These are phyloP conservation scores for Amphipyra berbera DNA, from an alignment of 2,888 invertebrate species.

Conservation along the genomic window DNA sequence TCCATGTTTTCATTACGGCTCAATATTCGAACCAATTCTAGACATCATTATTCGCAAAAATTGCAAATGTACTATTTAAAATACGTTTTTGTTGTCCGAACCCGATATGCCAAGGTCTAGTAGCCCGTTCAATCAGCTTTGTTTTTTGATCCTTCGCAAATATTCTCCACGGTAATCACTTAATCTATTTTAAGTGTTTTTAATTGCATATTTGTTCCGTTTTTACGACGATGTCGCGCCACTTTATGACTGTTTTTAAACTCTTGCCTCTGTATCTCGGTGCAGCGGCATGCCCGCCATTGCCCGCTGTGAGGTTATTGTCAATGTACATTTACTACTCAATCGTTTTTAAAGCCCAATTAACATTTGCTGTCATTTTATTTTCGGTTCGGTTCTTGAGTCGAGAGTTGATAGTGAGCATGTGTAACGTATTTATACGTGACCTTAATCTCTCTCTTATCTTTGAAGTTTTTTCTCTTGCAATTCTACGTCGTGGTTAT, in stretches of 20 bases:
- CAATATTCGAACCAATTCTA: slow-evolving; percentile 8
- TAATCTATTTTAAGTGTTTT: slow-evolving; percentile 83
- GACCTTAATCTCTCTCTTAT: slow-evolving; percentile 52
- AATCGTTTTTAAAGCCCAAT: slow-evolving; percentile 62
- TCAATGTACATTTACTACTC: slow-evolving; percentile 64
- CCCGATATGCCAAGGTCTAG: slow-evolving; percentile 69
- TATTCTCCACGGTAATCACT: slow-evolving; percentile 72
- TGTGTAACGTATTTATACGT: slow-evolving; percentile 39
- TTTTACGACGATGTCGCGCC: slow-evolving; percentile 70
- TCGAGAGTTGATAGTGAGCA: slow-evolving; percentile 41
- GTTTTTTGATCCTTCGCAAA: slow-evolving; percentile 62
- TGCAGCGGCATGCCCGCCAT: slow-evolving; percentile 37
- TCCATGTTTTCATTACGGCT: slow-evolving; percentile 25
- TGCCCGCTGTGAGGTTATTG: slow-evolving; percentile 55
- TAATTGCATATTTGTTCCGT: slow-evolving; percentile 73
- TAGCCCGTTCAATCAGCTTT: slow-evolving; percentile 45
- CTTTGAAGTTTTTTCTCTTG: slow-evolving; percentile 35
- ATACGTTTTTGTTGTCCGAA: slow-evolving; percentile 51
- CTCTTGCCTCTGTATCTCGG: slow-evolving; percentile 49
- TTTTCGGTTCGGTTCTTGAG: slow-evolving; percentile 36
- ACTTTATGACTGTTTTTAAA: slow-evolving; percentile 68
- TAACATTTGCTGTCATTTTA: slow-evolving; percentile 61
- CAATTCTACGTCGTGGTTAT: slow-evolving; percentile 13
- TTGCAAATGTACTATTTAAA: slow-evolving; percentile 53
- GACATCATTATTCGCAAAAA: slow-evolving; percentile 40